Evolutionary conservation across 2,888 invertebrate species (phyloP).

Genomic region (Lithophane leautieri): DNA sequence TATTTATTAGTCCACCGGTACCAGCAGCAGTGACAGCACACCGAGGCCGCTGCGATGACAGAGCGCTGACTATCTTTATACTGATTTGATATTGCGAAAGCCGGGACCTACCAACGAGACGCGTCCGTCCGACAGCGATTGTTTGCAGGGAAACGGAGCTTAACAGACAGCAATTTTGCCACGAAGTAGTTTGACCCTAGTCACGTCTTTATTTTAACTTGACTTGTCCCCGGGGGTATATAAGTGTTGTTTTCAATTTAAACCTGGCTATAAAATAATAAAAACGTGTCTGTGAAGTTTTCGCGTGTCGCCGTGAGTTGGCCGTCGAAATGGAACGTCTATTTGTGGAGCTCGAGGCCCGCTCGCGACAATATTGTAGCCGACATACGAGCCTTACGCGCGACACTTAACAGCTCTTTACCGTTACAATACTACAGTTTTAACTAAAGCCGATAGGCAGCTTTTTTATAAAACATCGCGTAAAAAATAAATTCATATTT

Average conservation of each 20-base stretch:
- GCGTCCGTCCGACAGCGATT: slow-evolving; percentile 18
- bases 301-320: slow-evolving; percentile 86
- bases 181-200: slow-evolving; percentile 18
- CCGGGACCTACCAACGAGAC: slow-evolving; percentile 42
- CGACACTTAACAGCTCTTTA: slow-evolving; percentile 75
- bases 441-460: slow-evolving; percentile 66
- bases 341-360: slow-evolving; percentile 89
- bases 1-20: slow-evolving; percentile 83
- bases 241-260: slow-evolving; percentile 67
- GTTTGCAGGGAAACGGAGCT: slow-evolving; percentile 22
- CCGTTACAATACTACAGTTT: slow-evolving; percentile 69
- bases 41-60: slow-evolving; percentile 76
- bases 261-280: slow-evolving; percentile 79
- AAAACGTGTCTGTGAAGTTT: slow-evolving; percentile 84
- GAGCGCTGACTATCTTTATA: slow-evolving; percentile 66
- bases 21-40: slow-evolving; percentile 74
- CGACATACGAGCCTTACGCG: slow-evolving; percentile 82
- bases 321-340: slow-evolving; percentile 89
- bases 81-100: slow-evolving; percentile 57
- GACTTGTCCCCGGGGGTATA: slow-evolving; percentile 44
- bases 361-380: slow-evolving; percentile 87
- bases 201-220: slow-evolving; percentile 29
- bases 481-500: slow-evolving; percentile 38
- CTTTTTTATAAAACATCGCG: slow-evolving; percentile 36
- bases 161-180: slow-evolving; percentile 34